Evolutionary conservation across 2,113 vertebrate species (phyloP).

Genomic region (Notechis scutatus): DNA sequence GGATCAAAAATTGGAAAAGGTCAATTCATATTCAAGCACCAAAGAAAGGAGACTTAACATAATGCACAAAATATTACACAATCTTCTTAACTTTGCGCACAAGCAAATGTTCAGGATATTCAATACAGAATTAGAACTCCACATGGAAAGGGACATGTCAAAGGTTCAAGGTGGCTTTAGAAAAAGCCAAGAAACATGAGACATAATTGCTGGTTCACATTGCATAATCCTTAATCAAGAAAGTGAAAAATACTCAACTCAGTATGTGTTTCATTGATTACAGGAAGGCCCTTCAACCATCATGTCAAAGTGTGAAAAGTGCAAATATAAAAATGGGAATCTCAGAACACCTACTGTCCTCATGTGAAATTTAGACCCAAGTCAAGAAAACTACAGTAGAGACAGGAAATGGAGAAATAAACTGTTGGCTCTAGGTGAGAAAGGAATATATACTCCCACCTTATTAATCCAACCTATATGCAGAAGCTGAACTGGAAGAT

Average conservation of each 20-base stretch:
- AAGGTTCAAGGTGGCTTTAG: not conserved
- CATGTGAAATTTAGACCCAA: not conserved
- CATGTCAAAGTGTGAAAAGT: not conserved
- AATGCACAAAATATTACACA: not conserved
- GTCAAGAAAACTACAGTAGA: not conserved
- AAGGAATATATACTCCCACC: not conserved
- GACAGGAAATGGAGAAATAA: not conserved
- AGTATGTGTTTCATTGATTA: not conserved
- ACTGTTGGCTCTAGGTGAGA: not conserved
- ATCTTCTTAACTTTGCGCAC: not conserved
- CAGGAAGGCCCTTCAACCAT: not conserved
- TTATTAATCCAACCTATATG: not conserved
- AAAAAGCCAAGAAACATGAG: not conserved
- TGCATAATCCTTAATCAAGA: not conserved
- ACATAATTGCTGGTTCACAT: not conserved
- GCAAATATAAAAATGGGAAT: not conserved
- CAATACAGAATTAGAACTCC: not conserved
- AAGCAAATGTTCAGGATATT: not conserved
- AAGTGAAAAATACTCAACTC: not conserved
- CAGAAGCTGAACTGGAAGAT: no score
- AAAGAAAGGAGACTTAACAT: not conserved
- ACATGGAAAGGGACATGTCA: not conserved
- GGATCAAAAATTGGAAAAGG: not conserved
- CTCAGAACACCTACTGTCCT: not conserved
- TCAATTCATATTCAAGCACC: not conserved